Evolutionary conservation across 2,797 vertebrate genomes (phyloP).

Genomic region (Furcifer pardalis): DNA sequence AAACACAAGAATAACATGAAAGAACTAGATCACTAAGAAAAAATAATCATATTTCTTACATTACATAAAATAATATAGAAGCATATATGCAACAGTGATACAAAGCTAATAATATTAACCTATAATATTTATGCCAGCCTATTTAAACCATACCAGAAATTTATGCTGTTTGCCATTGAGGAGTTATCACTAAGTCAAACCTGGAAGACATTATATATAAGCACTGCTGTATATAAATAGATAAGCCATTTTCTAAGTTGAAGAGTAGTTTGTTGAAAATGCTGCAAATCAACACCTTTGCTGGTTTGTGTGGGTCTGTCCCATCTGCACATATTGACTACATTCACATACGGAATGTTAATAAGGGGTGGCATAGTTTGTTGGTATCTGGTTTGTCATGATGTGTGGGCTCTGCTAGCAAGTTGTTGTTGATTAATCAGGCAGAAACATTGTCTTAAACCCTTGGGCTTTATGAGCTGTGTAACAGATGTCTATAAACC

Average conservation of each 20-base stretch:
- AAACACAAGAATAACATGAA: not conserved
- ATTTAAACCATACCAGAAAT: not conserved
- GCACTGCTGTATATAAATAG: not conserved
- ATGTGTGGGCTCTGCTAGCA: no score
- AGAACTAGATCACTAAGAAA: slow-evolving; percentile 1
- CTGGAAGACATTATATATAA: not conserved
- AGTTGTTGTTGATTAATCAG: no score
- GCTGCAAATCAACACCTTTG: not conserved
- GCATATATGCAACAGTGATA: not conserved
- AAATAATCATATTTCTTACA: not conserved
- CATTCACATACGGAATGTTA: not conserved
- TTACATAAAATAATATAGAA: not conserved
- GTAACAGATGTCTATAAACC: not conserved
- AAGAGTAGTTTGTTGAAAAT: not conserved
- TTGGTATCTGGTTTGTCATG: no score
- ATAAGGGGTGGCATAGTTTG: not conserved
- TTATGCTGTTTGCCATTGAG: not conserved
- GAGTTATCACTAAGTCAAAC: not conserved
- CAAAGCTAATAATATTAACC: not conserved
- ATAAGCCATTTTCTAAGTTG: not conserved
- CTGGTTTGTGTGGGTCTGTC: not conserved
- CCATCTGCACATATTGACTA: not conserved
- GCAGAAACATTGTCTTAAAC: no score
- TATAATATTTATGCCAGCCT: not conserved
- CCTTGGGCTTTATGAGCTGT: no score